phyloP scores from a whole-genome alignment of 2,888 invertebrate genomes.

The Sturmia bella region DNA sequence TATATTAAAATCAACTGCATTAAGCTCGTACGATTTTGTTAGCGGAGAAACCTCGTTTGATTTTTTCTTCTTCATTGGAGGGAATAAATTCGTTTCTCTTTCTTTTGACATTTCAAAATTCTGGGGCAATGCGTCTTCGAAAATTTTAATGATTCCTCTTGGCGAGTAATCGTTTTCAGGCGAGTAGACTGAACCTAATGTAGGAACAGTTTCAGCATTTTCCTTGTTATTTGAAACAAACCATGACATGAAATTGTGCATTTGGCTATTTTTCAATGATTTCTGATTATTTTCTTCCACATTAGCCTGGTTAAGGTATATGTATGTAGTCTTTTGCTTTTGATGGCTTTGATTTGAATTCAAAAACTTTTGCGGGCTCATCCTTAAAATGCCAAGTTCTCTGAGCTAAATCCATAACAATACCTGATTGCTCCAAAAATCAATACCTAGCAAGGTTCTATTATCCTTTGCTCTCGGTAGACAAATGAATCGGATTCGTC shows the following conservation, averaged over 20 bases:
- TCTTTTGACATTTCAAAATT: not conserved
- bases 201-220: too few species aligned
- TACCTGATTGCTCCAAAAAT: conserved; percentile 51
- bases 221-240: too few species aligned
- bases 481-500: conserved; percentile 68
- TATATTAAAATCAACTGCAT: conserved; percentile 5
- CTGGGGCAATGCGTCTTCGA: not conserved
- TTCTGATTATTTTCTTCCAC: too few species aligned
- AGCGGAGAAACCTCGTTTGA: not conserved
- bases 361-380: conserved; percentile 33
- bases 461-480: conserved; percentile 43
- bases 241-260: too few species aligned
- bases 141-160: conserved; percentile 8
- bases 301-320: too few species aligned
- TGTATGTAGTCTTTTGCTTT: not conserved
- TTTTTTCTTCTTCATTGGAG: conserved; percentile 9
- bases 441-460: conserved; percentile 48
- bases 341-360: conserved; percentile 19
- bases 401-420: conserved; percentile 41
- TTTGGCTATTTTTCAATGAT: too few species aligned
- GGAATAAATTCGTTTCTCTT: conserved; percentile 12
- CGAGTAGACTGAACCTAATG: too few species aligned
- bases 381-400: conserved; percentile 57
- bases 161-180: conserved; percentile 9
- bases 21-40: conserved; percentile 5